Conservation (phyloP, 2,888 invertebrate species). For the Slavum lentiscoides region DNA sequence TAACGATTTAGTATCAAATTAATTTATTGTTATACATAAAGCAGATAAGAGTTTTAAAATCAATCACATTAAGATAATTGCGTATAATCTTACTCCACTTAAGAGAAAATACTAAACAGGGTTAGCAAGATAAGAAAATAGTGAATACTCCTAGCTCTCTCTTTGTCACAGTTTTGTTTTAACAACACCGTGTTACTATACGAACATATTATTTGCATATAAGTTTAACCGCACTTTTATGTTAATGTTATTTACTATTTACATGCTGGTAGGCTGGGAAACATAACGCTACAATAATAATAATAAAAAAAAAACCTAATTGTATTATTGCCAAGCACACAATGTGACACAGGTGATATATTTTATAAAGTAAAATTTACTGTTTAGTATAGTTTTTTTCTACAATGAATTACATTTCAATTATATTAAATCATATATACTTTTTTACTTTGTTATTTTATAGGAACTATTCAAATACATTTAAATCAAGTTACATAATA, state of each 20-base stretch:
- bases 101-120: conserved; percentile 20
- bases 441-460: no score
- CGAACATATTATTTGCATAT: conserved; percentile 1
- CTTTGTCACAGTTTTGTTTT: conserved; percentile 21
- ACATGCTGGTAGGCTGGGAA: background rate
- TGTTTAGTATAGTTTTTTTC: background rate
- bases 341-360: background rate
- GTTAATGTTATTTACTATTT: conserved; percentile 14
- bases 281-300: background rate
- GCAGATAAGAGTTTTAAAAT: conserved; percentile 26
- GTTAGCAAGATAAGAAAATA: conserved; percentile 28
- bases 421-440: no score
- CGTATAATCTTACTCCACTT: conserved; percentile 24
- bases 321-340: background rate
- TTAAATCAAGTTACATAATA: no score
- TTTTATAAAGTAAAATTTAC: background rate
- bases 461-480: no score
- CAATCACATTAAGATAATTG: conserved; percentile 16
- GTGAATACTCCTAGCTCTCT: conserved; percentile 2
- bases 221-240: conserved; percentile 10
- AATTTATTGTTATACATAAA: background rate
- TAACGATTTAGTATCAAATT: conserved; percentile 30
- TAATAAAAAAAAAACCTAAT: conserved; percentile 1
- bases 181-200: conserved; percentile 6
- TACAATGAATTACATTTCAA: no score